Conservation (phyloP, 2,797 vertebrate species). For the Xenops minutus region DNA sequence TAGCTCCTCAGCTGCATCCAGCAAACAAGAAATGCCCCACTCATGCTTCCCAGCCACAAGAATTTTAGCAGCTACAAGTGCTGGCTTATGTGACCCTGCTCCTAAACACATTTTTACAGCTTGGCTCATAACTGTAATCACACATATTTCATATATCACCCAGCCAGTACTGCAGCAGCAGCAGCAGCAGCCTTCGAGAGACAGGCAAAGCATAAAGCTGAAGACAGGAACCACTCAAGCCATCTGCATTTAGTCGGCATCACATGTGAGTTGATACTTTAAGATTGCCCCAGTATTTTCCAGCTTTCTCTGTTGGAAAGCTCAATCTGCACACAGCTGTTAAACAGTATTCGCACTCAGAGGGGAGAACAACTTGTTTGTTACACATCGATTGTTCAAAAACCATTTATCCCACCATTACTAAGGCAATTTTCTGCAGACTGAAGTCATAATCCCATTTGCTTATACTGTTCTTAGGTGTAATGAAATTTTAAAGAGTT, state of each 20-base stretch:
- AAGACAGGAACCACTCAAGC: not conserved
- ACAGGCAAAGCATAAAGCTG: not conserved
- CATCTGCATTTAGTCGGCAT: slow-evolving; percentile 28
- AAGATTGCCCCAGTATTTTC: not conserved
- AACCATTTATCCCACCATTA: not conserved
- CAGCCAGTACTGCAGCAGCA: not conserved
- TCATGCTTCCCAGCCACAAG: not conserved
- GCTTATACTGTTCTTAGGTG: not conserved
- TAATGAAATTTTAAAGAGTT: not conserved
- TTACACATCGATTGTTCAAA: not conserved
- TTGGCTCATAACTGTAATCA: slow-evolving; percentile 9
- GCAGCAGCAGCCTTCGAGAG: not conserved
- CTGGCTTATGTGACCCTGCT: not conserved
- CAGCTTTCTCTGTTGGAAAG: not conserved
- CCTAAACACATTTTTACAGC: slow-evolving; percentile 15
- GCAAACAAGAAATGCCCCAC: not conserved
- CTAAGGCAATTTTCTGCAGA: not conserved
- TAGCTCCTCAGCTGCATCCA: not conserved
- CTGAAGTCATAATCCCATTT: not conserved
- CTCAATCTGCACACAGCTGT: not conserved
- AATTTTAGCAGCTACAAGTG: slow-evolving; percentile 3
- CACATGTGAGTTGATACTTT: not conserved
- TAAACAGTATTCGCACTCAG: not conserved
- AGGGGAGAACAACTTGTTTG: not conserved
- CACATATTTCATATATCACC: not conserved